Conservation (phyloP, 2,113 vertebrate genomes). For the Notarius quadriscutis region DNA sequence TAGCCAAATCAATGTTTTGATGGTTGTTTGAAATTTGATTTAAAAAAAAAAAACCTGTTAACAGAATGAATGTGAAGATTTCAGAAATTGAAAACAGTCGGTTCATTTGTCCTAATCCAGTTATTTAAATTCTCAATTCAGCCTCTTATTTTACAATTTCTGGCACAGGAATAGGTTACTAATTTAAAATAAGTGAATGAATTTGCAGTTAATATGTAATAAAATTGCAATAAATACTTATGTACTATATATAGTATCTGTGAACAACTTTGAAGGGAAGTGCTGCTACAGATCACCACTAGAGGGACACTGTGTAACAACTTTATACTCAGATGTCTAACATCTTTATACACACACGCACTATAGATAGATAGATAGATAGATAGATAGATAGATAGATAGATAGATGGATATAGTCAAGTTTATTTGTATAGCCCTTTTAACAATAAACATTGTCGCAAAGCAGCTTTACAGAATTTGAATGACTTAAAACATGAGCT, state of each 20-base stretch:
- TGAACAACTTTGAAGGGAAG: background rate
- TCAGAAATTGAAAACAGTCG: background rate
- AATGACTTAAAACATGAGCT: too few species aligned
- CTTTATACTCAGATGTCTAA: too few species aligned
- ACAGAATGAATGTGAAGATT: background rate
- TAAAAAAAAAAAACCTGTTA: background rate
- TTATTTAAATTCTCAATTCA: background rate
- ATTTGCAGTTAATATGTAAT: background rate
- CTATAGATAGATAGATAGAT: too few species aligned
- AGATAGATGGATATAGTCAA: too few species aligned
- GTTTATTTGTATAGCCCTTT: too few species aligned
- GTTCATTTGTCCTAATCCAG: background rate
- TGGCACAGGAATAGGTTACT: background rate
- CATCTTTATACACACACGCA: too few species aligned
- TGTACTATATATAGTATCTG: constrained; percentile 1
- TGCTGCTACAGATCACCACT: constrained; percentile 55
- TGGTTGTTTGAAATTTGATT: background rate
- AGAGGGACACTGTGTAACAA: constrained; percentile 61
- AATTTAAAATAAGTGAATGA: background rate
- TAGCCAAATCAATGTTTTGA: background rate
- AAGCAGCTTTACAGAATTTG: too few species aligned
- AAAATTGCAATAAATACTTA: background rate
- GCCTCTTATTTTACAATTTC: background rate
- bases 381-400: too few species aligned
- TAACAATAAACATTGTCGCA: too few species aligned